phyloP scores from a whole-genome alignment of 2,797 vertebrate genomes.

The Silurus lanzhouensis region DNA sequence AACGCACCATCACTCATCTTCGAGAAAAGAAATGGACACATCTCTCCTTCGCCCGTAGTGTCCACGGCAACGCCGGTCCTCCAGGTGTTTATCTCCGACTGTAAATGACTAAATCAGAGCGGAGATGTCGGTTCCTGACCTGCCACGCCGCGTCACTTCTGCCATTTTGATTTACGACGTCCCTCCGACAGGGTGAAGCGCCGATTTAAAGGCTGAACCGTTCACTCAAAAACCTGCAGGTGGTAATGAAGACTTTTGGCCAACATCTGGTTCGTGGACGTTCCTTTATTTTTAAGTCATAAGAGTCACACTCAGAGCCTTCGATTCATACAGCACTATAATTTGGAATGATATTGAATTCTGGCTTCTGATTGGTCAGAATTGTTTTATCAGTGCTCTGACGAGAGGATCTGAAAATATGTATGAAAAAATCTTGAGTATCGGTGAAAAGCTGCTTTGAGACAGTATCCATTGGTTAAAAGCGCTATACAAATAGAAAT shows the following conservation, averaged over 20 bases:
- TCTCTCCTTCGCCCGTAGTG: too few relatives aligned
- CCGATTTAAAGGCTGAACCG: constrained; percentile 39
- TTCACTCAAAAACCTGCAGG: constrained; percentile 40
- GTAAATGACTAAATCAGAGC: constrained; percentile 13
- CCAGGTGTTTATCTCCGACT: not conserved
- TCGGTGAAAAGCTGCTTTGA: too few relatives aligned
- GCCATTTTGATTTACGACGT: constrained; percentile 48
- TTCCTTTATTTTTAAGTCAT: constrained; percentile 22
- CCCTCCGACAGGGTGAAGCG: constrained; percentile 43
- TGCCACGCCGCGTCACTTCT: constrained; percentile 25
- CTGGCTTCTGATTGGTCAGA: constrained; percentile 11
- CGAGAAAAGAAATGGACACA: not conserved
- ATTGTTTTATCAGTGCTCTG: not conserved
- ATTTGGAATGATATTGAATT: not conserved
- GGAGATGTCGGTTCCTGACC: not conserved
- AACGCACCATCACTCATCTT: not conserved
- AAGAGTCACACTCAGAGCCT: constrained; percentile 6
- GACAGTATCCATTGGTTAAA: too few relatives aligned
- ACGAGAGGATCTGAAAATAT: too few relatives aligned
- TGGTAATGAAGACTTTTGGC: constrained; percentile 52
- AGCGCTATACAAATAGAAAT: too few relatives aligned
- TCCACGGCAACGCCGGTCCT: not conserved
- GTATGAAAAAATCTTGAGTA: too few relatives aligned
- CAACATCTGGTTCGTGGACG: constrained; percentile 13
- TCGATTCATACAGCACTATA: not conserved